Conservation (phyloP, 92 coral and sea anemone genomes). For the Montipora capitata region DNA sequence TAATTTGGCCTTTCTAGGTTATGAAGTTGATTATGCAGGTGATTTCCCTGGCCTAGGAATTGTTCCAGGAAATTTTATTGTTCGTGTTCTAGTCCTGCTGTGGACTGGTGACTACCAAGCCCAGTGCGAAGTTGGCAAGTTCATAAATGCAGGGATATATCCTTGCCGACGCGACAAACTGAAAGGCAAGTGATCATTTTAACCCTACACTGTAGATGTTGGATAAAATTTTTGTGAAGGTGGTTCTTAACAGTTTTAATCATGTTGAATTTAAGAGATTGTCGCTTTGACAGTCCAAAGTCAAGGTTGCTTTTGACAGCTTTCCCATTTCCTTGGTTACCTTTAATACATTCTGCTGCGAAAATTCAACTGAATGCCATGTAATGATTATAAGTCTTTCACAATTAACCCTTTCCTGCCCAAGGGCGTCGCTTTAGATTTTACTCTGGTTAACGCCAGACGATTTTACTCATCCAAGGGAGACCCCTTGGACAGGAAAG, state of each 20-base stretch:
- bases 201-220: neutral
- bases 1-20: constrained; percentile 12
- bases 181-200: constrained; percentile 17
- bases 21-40: constrained; percentile 48
- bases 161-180: constrained; percentile 62
- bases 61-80: constrained; percentile 7
- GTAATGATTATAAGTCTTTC: no score
- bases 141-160: constrained; percentile 46
- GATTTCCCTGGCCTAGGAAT: constrained; percentile 34
- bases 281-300: neutral
- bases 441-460: no score
- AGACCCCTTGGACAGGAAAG: no score
- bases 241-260: neutral
- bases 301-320: no score
- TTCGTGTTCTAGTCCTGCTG: constrained; percentile 13
- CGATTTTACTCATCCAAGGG: no score
- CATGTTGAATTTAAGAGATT: neutral
- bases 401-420: no score
- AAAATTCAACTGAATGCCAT: no score
- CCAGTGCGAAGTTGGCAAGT: constrained; percentile 56
- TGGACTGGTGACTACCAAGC: constrained; percentile 59
- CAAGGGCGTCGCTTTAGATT: no score
- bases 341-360: no score
- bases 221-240: neutral
- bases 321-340: no score